A percentile compares a stretch with the other conserved stretches of the same genome.
Evolutionary conservation across 2,888 invertebrate genomes (phyloP).

Genomic region (Idaea straminata): DNA sequence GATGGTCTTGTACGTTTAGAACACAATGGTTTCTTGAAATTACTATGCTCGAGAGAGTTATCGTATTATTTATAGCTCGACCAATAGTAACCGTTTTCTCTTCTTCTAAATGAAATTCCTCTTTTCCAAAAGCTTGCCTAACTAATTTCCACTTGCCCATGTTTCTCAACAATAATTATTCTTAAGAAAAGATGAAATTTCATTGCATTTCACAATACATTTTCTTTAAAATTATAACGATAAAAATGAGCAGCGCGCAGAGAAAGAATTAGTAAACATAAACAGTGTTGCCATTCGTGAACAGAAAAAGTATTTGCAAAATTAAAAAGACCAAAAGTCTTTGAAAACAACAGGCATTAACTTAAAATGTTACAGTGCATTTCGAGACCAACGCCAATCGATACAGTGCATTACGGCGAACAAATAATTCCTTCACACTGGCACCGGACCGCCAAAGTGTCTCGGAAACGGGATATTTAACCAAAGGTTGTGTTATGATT

Average conservation of each 20-base stretch:
- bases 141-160: constrained; percentile 68
- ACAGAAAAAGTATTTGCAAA: not conserved
- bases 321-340: not conserved
- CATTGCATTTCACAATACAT: too few species aligned
- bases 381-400: too few species aligned
- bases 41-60: constrained; percentile 58
- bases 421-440: too few species aligned
- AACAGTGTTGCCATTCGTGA: not conserved
- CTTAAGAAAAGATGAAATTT: not conserved
- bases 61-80: constrained; percentile 52
- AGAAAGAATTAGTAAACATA: not conserved
- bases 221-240: too few species aligned
- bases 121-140: constrained; percentile 52
- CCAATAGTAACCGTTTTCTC: constrained; percentile 63
- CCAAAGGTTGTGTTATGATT: too few species aligned
- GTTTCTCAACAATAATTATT: constrained; percentile 17
- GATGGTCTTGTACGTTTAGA: constrained; percentile 47
- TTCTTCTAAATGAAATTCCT: constrained; percentile 52
- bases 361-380: too few species aligned
- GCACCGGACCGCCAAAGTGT: too few species aligned
- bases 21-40: constrained; percentile 69
- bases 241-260: not conserved
- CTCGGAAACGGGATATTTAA: too few species aligned
- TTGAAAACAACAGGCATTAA: too few species aligned
- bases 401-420: too few species aligned